phyloP scores from a whole-genome alignment of 2,797 vertebrate species.

The Sebastes trivittatus region DNA sequence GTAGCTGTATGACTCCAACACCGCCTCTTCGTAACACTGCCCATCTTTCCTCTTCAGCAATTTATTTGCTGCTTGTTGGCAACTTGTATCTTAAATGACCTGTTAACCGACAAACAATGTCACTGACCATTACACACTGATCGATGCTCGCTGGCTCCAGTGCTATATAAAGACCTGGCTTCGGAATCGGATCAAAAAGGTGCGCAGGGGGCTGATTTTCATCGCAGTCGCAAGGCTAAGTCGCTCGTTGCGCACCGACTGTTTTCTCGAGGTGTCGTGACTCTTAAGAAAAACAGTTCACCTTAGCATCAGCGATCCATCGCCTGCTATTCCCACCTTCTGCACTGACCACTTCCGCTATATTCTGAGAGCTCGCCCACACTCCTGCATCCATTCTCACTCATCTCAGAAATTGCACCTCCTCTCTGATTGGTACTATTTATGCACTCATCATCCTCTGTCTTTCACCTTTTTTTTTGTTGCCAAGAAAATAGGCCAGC shows the following conservation, averaged over 20 bases:
- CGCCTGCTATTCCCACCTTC: conserved; percentile 1
- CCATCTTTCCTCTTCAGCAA: not conserved
- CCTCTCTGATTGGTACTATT: conserved; percentile 47
- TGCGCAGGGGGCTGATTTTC: conserved; percentile 7
- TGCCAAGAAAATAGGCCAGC: conserved; percentile 24
- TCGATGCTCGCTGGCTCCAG: not conserved
- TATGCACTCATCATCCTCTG: conserved; percentile 20
- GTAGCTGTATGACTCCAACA: not conserved
- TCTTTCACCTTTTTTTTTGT: conserved; percentile 36
- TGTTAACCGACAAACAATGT: conserved; percentile 2
- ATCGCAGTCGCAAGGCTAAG: not conserved
- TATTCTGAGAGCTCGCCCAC: conserved; percentile 18
- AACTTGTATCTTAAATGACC: conserved; percentile 5
- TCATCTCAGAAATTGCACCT: conserved; percentile 15
- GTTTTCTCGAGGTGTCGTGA: not conserved
- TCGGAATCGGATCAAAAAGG: not conserved
- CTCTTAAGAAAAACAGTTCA: conserved; percentile 22
- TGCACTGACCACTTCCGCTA: conserved; percentile 24
- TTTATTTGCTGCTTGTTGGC: not conserved
- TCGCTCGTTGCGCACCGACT: not conserved
- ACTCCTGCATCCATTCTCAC: conserved; percentile 3
- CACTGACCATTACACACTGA: conserved; percentile 28
- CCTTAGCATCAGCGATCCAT: not conserved
- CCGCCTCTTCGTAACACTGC: not conserved
- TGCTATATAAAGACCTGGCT: not conserved